Percentiles rank a stretch among this genome's conserved stretches.
Conservation (phyloP, 2,113 vertebrate species). For the Passer montanus region DNA sequence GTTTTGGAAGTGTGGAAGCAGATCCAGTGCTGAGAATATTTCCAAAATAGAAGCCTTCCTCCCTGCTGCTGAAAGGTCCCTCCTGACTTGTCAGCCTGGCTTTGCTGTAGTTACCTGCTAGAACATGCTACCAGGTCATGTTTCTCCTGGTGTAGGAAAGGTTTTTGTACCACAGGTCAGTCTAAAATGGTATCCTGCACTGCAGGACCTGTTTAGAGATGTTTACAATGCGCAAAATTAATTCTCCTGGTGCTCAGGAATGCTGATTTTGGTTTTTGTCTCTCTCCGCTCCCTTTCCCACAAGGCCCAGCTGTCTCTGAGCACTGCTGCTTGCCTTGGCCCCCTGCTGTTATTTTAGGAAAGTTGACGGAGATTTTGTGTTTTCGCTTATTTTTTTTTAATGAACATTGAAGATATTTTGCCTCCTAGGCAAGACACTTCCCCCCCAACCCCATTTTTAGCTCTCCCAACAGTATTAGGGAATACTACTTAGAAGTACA, state of each 20-base stretch:
- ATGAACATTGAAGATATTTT: conserved; percentile 16
- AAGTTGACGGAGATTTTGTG: conserved; percentile 16
- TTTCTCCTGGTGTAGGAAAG: background rate
- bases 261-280: background rate
- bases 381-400: conserved; percentile 16
- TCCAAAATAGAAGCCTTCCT: background rate
- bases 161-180: background rate
- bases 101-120: background rate
- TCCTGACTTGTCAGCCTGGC: background rate
- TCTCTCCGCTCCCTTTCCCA: background rate
- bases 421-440: conserved; percentile 6
- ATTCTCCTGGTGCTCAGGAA: background rate
- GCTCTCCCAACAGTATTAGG: background rate
- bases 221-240: background rate
- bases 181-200: fast-evolving
- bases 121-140: background rate
- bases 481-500: background rate
- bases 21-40: background rate
- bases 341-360: conserved; percentile 35
- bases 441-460: background rate
- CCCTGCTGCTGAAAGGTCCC: background rate
- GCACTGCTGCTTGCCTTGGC: background rate
- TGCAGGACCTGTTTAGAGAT: background rate
- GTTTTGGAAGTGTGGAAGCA: background rate
- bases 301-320: background rate